A percentile compares a stretch with the other conserved stretches of the same genome.
phyloP scores from a whole-genome alignment of 2,113 vertebrate genomes.

The Albula glossodonta region DNA sequence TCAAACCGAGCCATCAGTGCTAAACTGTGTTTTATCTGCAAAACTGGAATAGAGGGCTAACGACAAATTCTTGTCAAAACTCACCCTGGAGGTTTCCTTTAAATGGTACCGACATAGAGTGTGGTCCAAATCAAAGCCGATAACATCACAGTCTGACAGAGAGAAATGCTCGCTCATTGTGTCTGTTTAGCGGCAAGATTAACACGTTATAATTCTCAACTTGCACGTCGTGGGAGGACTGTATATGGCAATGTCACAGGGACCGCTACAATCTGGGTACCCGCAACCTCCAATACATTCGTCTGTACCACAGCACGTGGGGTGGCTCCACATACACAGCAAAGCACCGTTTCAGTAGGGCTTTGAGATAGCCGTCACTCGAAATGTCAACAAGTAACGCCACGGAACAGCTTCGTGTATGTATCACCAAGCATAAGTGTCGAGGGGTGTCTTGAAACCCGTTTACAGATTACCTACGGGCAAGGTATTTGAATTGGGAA shows the following conservation, averaged over 20 bases:
- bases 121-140: constrained; percentile 91
- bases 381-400: background rate
- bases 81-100: constrained; percentile 86
- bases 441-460: background rate
- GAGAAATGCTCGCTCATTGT: constrained; percentile 81
- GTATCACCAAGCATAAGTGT: background rate
- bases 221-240: constrained; percentile 18
- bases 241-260: constrained; percentile 50
- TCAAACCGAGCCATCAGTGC: background rate
- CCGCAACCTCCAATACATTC: constrained; percentile 38
- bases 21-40: background rate
- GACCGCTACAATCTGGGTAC: constrained; percentile 17
- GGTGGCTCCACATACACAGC: constrained; percentile 1
- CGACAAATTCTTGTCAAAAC: constrained; percentile 32
- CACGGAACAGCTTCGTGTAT: background rate
- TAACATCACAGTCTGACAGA: constrained; percentile 80
- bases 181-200: background rate
- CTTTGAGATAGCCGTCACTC: background rate
- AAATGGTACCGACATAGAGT: constrained; percentile 87
- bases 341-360: background rate
- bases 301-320: constrained; percentile 38
- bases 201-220: constrained; percentile 26
- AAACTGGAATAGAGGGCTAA: background rate
- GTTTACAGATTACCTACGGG: background rate
- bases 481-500: background rate